phyloP scores from a whole-genome alignment of 2,797 vertebrate genomes.

The Sebastes trivittatus region DNA sequence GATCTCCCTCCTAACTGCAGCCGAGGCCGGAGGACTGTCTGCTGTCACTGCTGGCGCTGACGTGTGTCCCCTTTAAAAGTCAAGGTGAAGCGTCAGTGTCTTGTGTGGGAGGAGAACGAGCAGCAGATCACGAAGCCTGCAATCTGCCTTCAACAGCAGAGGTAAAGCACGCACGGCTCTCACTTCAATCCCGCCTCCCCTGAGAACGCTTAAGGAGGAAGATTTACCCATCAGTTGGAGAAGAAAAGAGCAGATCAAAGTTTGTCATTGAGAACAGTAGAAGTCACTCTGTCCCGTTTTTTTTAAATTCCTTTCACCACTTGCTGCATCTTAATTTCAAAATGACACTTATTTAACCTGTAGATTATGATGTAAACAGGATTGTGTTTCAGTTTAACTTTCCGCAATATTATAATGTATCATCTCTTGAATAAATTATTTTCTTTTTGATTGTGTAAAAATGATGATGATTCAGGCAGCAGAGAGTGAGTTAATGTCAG shows the following conservation, averaged over 20 bases:
- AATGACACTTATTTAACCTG: background rate
- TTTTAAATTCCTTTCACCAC: background rate
- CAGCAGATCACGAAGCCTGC: constrained; percentile 28
- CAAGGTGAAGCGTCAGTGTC: constrained; percentile 63
- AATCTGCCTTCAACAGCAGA: constrained; percentile 40
- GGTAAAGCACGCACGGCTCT: constrained; percentile 29
- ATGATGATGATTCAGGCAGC: background rate
- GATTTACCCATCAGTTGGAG: constrained; percentile 14
- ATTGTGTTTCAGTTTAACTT: background rate
- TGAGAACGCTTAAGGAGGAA: constrained; percentile 47
- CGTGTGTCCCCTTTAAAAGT: constrained; percentile 64
- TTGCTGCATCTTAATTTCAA: constrained; percentile 20
- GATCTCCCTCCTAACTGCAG: constrained; percentile 39
- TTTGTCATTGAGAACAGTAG: constrained; percentile 36
- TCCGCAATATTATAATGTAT: background rate
- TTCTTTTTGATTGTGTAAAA: background rate
- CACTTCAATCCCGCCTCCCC: constrained; percentile 61
- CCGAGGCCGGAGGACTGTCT: constrained; percentile 22
- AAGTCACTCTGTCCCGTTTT: constrained; percentile 23
- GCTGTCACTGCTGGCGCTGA: constrained; percentile 32
- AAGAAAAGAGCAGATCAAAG: constrained; percentile 28
- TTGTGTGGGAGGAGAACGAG: constrained; percentile 26
- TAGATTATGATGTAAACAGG: background rate
- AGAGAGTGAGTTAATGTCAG: background rate
- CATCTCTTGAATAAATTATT: background rate